Conservation (phyloP, 2,113 vertebrate species). For the Sitta europaea region DNA sequence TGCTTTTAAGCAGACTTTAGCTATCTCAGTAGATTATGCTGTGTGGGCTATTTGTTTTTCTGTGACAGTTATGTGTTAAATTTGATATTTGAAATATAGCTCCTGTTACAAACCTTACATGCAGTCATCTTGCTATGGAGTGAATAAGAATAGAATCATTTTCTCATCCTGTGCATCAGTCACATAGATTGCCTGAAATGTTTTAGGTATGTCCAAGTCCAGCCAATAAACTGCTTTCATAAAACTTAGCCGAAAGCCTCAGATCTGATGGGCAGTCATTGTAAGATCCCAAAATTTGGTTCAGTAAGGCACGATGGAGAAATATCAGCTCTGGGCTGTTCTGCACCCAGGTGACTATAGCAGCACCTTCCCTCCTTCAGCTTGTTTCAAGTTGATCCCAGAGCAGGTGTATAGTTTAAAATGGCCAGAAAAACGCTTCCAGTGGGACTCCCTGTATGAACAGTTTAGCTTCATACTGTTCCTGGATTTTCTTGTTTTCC, state of each 20-base stretch:
- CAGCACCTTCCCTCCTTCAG: not conserved
- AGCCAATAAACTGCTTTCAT: not conserved
- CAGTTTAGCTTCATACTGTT: not conserved
- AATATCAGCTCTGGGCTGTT: not conserved
- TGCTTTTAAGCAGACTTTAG: constrained; percentile 48
- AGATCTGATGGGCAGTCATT: not conserved
- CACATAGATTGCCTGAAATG: not conserved
- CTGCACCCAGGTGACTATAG: not conserved
- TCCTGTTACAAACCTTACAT: not conserved
- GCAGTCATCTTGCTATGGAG: not conserved
- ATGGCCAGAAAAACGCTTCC: not conserved
- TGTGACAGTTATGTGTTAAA: not conserved
- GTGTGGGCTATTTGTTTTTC: not conserved
- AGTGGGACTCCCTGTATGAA: not conserved
- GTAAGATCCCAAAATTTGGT: not conserved
- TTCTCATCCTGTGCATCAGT: not conserved
- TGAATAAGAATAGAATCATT: not conserved
- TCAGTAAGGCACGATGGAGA: not conserved
- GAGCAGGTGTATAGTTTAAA: not conserved
- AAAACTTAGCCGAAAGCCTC: not conserved
- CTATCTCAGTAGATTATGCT: not conserved
- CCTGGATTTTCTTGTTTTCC: not conserved
- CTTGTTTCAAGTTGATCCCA: not conserved
- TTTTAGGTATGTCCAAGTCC: not conserved
- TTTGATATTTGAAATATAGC: not conserved